These are phyloP conservation scores for Selene dorsalis DNA, from an alignment of 2,797 vertebrate genomes.

Conservation along the genomic window DNA sequence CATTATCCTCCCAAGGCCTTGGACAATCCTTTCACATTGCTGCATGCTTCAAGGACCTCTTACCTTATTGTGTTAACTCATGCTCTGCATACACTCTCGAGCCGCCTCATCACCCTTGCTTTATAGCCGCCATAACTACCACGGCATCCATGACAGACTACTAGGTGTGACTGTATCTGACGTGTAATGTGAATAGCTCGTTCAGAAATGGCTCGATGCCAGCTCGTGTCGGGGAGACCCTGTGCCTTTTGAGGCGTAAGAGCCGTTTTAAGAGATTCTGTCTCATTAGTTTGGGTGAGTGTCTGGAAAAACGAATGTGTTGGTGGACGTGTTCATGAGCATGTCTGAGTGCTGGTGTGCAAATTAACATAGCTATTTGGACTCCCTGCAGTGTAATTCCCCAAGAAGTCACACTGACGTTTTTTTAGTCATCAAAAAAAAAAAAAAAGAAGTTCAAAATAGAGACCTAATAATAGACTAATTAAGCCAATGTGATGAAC, in stretches of 20 bases:
- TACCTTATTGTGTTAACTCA: conserved; percentile 5
- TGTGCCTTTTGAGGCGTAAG: background rate
- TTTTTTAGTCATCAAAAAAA: background rate
- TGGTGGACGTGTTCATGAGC: background rate
- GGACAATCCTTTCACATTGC: background rate
- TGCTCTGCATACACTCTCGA: conserved; percentile 4
- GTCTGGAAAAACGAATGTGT: conserved; percentile 1
- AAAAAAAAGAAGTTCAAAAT: conserved; percentile 16
- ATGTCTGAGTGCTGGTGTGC: background rate
- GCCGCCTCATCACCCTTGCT: conserved; percentile 6
- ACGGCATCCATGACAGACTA: conserved; percentile 19
- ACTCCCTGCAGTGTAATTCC: conserved; percentile 36
- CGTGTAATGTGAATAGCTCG: conserved; percentile 16
- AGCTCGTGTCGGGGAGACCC: conserved; percentile 10
- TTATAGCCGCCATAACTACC: conserved; percentile 24
- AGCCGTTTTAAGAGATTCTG: conserved; percentile 20
- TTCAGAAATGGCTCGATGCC: conserved; percentile 13
- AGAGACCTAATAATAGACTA: conserved; percentile 16
- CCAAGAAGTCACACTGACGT: conserved; percentile 23
- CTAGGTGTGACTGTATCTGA: conserved; percentile 16
- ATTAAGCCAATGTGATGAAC: conserved; percentile 14
- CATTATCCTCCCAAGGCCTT: background rate
- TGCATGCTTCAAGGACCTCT: background rate
- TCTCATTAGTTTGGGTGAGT: conserved; percentile 28
- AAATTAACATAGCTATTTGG: conserved; percentile 8